These are phyloP conservation scores for Trematomus bernacchii DNA, from an alignment of 2,797 vertebrate genomes.

Conservation along the genomic window DNA sequence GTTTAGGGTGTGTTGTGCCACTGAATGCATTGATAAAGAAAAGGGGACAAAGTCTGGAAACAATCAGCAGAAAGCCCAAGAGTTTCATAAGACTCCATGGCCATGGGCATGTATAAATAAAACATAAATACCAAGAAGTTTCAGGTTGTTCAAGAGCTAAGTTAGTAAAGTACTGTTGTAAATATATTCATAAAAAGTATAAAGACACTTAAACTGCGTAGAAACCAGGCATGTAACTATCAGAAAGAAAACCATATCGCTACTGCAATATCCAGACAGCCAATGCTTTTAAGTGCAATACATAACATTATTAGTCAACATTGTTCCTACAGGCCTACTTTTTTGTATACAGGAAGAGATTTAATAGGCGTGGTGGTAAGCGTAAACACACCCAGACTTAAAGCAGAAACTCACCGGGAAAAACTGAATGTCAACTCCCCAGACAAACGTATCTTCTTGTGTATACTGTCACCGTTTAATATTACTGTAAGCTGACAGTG, in stretches of 20 bases:
- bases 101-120: not conserved
- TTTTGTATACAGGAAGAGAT: not conserved
- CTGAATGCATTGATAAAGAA: conserved; percentile 30
- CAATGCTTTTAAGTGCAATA: no score
- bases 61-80: not conserved
- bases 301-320: not conserved
- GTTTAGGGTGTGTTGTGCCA: conserved; percentile 40
- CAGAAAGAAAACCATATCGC: not conserved
- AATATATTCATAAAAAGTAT: not conserved
- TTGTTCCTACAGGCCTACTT: no score
- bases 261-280: no score
- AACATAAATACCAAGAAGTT: not conserved
- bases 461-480: not conserved
- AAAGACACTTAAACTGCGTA: not conserved
- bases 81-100: not conserved
- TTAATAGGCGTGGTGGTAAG: conserved; percentile 17
- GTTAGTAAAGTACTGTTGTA: not conserved
- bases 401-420: conserved; percentile 50
- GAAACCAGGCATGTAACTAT: not conserved
- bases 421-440: no score
- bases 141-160: not conserved
- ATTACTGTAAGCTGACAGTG: no score
- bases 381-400: not conserved
- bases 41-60: conserved; percentile 58
- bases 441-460: not conserved